phyloP scores from a whole-genome alignment of 30 jellyfish, hydroid and myxozoan species.

The Mastigias papua region DNA sequence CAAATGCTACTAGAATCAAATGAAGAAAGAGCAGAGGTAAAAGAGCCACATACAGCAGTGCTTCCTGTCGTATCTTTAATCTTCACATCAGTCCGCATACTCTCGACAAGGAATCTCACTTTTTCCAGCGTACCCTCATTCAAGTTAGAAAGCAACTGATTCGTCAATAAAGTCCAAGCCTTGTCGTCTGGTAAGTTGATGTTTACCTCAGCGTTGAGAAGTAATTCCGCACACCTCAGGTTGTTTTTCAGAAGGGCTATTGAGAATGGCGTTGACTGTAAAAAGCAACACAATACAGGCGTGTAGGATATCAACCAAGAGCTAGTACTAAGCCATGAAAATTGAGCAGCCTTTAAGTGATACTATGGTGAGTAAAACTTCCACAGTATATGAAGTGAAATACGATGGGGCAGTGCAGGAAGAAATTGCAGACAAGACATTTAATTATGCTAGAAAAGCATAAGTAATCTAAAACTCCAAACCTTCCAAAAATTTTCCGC shows the following conservation, averaged over 20 bases:
- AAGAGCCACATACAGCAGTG: slow-evolving; percentile 54
- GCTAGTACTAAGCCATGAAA: neutral
- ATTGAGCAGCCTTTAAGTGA: too few relatives aligned
- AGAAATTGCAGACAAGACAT: too few relatives aligned
- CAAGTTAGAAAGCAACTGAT: slow-evolving; percentile 28
- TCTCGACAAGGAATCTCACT: slow-evolving; percentile 61
- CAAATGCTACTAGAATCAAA: neutral
- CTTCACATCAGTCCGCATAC: slow-evolving; percentile 65
- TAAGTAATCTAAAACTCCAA: too few relatives aligned
- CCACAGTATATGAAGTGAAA: too few relatives aligned
- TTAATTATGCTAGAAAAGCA: too few relatives aligned
- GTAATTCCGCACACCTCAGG: slow-evolving; percentile 77
- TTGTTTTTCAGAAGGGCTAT: slow-evolving; percentile 70
- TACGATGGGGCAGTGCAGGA: too few relatives aligned
- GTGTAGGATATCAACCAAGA: neutral
- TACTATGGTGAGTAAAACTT: too few relatives aligned
- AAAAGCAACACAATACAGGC: neutral
- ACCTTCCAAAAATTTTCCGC: slow-evolving; percentile 84
- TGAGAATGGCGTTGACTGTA: slow-evolving; percentile 87
- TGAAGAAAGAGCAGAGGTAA: neutral
- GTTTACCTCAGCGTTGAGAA: slow-evolving; percentile 65
- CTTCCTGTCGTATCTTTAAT: slow-evolving; percentile 54
- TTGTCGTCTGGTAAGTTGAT: slow-evolving; percentile 80
- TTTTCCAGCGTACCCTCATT: slow-evolving; percentile 37
- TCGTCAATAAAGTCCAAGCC: slow-evolving; percentile 72